phyloP scores from a whole-genome alignment of 1,140 invertebrate species.

The Battus philenor region DNA sequence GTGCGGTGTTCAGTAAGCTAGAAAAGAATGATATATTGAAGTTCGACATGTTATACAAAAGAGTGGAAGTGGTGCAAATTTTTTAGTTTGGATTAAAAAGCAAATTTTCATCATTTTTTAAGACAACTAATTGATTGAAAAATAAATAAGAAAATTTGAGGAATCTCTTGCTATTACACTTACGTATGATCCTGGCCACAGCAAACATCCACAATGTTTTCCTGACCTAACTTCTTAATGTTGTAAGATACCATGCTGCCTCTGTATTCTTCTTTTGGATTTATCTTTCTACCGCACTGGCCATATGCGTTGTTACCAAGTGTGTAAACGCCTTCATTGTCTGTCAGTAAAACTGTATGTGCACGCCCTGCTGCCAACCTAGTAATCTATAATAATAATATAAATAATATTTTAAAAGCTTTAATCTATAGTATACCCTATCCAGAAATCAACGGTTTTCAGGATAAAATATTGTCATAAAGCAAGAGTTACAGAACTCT shows the following conservation, averaged over 20 bases:
- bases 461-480: too few species aligned
- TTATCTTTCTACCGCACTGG: slow-evolving; percentile 92
- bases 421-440: too few species aligned
- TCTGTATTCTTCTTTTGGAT: slow-evolving; percentile 86
- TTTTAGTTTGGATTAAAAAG: too few species aligned
- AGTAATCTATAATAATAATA: slow-evolving; percentile 34
- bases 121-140: too few species aligned
- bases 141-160: background rate
- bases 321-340: slow-evolving; percentile 86
- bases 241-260: slow-evolving; percentile 81
- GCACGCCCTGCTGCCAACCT: slow-evolving; percentile 89
- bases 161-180: slow-evolving; percentile 18
- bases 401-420: too few species aligned
- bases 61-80: too few species aligned
- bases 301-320: slow-evolving; percentile 96
- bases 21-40: too few species aligned
- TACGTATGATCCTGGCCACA: slow-evolving; percentile 94
- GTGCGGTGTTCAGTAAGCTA: too few species aligned
- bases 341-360: slow-evolving; percentile 89
- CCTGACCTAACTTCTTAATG: slow-evolving; percentile 80
- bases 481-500: too few species aligned
- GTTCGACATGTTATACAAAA: too few species aligned
- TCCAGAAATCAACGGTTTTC: too few species aligned
- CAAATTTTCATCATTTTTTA: too few species aligned
- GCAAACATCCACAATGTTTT: slow-evolving; percentile 80